Conservation (phyloP, 2,888 invertebrate species). For the Leptogaster cylindrica region DNA sequence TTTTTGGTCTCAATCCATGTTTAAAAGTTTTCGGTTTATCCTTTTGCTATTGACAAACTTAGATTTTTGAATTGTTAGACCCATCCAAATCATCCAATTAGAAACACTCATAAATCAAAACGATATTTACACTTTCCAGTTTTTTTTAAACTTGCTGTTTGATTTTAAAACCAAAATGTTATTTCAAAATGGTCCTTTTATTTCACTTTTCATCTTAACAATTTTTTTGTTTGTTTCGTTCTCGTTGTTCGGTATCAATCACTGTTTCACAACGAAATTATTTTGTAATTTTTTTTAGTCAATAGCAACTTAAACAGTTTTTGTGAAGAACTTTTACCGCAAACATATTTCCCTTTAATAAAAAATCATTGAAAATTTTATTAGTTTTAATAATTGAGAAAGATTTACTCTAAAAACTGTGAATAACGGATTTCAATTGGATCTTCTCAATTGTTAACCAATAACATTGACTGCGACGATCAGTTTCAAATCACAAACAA, state of each 20-base stretch:
- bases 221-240: constrained; percentile 5
- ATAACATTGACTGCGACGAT: no score
- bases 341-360: constrained; percentile 40
- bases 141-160: constrained; percentile 8
- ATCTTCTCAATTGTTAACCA: no score
- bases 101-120: constrained; percentile 35
- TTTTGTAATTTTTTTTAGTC: constrained; percentile 1
- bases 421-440: no score
- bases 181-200: constrained; percentile 6
- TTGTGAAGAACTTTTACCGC: constrained; percentile 35
- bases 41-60: constrained; percentile 1
- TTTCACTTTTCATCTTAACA: constrained; percentile 2
- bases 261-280: no score
- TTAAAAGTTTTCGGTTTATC: constrained; percentile 31
- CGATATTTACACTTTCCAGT: constrained; percentile 33
- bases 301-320: constrained; percentile 33
- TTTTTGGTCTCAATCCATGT: constrained; percentile 43
- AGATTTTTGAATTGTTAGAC: constrained; percentile 10
- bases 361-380: background rate
- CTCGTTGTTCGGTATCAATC: constrained; percentile 3
- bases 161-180: no score
- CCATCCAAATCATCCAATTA: constrained; percentile 14
- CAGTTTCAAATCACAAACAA: no score
- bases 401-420: background rate
- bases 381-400: background rate